Base-by-base conservation (phyloP, 1,140 invertebrate species). In the Cyphomyrmex costatus region DNA sequence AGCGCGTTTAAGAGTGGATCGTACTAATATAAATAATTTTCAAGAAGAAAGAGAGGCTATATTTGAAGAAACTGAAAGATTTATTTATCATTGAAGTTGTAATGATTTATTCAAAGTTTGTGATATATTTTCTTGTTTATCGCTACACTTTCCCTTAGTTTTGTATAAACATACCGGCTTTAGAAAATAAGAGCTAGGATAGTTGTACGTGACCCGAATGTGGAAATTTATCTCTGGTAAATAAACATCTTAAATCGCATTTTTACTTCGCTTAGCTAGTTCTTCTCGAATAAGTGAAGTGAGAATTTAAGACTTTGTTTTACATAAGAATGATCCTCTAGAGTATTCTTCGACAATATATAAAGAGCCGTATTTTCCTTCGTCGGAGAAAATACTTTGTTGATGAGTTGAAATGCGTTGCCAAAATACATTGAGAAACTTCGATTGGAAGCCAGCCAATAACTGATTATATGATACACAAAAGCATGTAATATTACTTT, bases 31-130 rank as follows among this genome's bases (percentile, higher is more conserved):
- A 27, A 56, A 56, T n/a, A 12, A 33, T 2, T 21, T 30, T 33
- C 5, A 21, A 19, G 27, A 19, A 36, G 21, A 80, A 56, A 46
- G 65, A 68, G 14, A 42, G 14, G 0, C 36, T 42, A 21, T 49
- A 36, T 36, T 63, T 24, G 30, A 56, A 12, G 7, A 42, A 70
- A 42, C 19, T 53, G 42, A 56, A 56, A 71, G 33, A 58, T 70
- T 49, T 70, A 56, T 56, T 30, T 19, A 8, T 0, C 12, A 27
- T 42, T 16, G 30, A 80, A 70, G 24, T 42, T 36, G 71, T 14
- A 70, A 56, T 70, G 21, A 80, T 56, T 80, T 71, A 80, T 80
- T 70, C 30, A 70, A 80, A 53, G 46, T 68, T 70, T 24, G 42
- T n/a, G 46, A 66, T 27, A 70, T 27, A 70, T 53, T 80, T 68